Conservation (phyloP, 1,140 invertebrate species). For the Brachionus sp. region DNA sequence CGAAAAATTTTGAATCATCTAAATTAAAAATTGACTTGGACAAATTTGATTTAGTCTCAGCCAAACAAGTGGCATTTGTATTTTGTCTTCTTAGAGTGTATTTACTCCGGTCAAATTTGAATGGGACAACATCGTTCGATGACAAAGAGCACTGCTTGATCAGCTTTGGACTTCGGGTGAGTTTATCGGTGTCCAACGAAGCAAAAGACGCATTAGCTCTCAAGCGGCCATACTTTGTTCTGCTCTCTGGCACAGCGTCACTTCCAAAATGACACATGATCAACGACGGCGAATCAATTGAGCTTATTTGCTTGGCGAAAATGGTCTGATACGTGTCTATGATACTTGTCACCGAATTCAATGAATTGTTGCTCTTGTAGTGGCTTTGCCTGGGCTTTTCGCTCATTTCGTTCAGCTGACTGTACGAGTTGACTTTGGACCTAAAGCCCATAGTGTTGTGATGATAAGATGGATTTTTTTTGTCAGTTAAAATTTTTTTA, state of each 20-base stretch:
- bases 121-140: not conserved
- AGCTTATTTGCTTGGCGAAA: not conserved
- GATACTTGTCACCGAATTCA: constrained; percentile 5
- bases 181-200: not conserved
- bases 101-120: constrained; percentile 15
- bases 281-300: not conserved
- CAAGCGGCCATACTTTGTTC: not conserved
- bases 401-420: not conserved
- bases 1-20: not conserved
- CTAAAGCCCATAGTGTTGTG: not conserved
- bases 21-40: constrained; percentile 10
- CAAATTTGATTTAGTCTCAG: not conserved
- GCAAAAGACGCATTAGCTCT: not conserved
- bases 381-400: not conserved
- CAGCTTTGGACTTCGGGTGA: not conserved
- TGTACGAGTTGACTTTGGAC: not conserved
- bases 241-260: not conserved
- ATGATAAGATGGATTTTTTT: not conserved
- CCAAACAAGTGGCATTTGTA: not conserved
- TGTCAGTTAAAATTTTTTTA: constrained; percentile 31
- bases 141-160: not conserved
- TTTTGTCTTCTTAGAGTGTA: not conserved
- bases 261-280: constrained; percentile 6
- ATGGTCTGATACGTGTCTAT: constrained; percentile 15
- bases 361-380: constrained; percentile 14